Evolutionary conservation across 2,113 vertebrate species (phyloP), one percentile per base, ranked within the genome.

Genomic region (Serranochromis macrocephalus): DNA sequence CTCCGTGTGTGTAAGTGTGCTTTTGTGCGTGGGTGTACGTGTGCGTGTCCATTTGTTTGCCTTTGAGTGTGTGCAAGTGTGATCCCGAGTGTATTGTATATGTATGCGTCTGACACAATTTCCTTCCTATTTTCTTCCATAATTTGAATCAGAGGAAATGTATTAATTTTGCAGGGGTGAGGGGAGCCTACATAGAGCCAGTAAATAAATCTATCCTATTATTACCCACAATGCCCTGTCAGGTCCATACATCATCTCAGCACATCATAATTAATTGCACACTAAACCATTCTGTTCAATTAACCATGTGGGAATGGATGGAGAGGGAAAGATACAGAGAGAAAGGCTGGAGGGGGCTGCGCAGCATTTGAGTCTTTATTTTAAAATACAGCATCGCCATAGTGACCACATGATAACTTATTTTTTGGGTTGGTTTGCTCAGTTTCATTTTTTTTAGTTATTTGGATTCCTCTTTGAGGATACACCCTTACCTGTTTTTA

Each of bases 261-360:
- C 95, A 96, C 94, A 96, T 96, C 95, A 96, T 96, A 96, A 96
- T 96, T 96, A 97, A 96, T 96, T 96, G 95, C 94, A 92, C 92
- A 92, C 95, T 95, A 95, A 96, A 96, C 94, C 95, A 96, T 95
- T 96, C 94, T 94, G 94, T 96, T 96, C 95, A 96, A 96, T 95
- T 96, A 96, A 95, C 90, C 92, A 95, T 92, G 90, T 90, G 93
- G 93, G 93, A 92, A 93, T 94, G 93, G 91, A 94, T 82, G 86
- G 86, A 78, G 82, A 19, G 38, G 26, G 85, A 47, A 55, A 36
- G 81, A 45, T 75, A 11, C 21, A 85, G 40, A 78, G 82, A 79
- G 51, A 58, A 54, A 29, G 16, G 83, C 80, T 63, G 83, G 19
- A 12, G 38, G 84, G 33, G 80, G 88, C 11, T 68, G 58, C 1